Evolutionary conservation across 2,113 vertebrate species (phyloP), one percentile per base, ranked within the genome.

Genomic region (Siphamia tubifer): DNA sequence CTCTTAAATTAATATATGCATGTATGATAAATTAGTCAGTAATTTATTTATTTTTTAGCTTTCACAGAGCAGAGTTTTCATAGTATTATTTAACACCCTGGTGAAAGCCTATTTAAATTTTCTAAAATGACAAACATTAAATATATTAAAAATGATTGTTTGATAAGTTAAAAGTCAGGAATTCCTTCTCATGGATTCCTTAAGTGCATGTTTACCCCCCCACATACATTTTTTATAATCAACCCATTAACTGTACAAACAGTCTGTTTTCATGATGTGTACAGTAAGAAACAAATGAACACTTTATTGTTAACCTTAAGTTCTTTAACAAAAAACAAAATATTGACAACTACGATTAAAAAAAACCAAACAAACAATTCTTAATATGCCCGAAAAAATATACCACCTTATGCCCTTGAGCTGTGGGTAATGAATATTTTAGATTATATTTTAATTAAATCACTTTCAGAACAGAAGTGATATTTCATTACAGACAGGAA

Each of bases 391-490:
- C n/a, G n/a, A 4, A 2, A 42, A 40, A 89, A 91, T 73, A 40
- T 92, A 89, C 93, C 92, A 90, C 91, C 90, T 88, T 92, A 85
- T 92, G 91, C 89, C 93, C 93, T 87, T 79, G 87, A 91, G 92
- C 39, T 84, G 88, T 91, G 91, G 86, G 87, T 93, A 92, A 94
- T 96, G 91, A 94, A 94, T 95, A 94, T 95, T 96, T 95, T 90
- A 95, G 92, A 92, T 94, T 91, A 93, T 93, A 93, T 95, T 96
- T 94, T 93, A 94, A 94, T 96, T 93, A 94, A 94, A 95, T 92
- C 93, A 87, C 91, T 94, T 91, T 90, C 88, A 93, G 93, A 95
- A 94, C 90, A 92, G 16, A 92, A 92, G 90, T 93, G 91, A 93
- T 95, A 91, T 93, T 94, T 94, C 93, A 94, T 90, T 89, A 92